A percentile compares a stretch with the other conserved stretches of the same genome.
Conservation (phyloP, 2,113 vertebrate genomes). For the Naja naja region DNA sequence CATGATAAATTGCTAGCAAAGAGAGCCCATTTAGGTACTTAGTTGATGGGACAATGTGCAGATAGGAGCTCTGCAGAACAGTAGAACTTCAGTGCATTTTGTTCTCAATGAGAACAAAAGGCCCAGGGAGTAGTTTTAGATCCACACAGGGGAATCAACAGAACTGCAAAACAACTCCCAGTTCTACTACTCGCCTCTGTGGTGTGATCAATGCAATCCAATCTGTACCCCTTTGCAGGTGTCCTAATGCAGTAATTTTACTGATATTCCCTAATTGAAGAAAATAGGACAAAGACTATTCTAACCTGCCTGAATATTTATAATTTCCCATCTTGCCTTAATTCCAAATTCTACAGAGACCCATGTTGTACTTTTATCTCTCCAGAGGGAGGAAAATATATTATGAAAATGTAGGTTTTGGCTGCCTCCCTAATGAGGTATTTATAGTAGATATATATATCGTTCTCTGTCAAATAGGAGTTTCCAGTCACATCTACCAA, state of each 20-base stretch:
- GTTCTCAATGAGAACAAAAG: neutral
- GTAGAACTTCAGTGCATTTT: neutral
- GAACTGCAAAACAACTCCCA: neutral
- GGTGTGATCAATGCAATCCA: neutral
- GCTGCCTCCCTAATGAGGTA: neutral
- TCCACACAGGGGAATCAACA: neutral
- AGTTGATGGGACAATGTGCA: neutral
- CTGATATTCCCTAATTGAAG: neutral
- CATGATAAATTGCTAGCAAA: neutral
- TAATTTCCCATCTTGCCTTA: neutral
- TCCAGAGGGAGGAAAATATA: neutral
- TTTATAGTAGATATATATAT: neutral
- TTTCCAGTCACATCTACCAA: neutral
- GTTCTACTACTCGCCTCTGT: neutral
- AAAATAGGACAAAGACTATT: neutral
- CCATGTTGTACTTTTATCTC: neutral
- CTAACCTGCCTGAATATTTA: neutral
- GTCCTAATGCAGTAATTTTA: neutral
- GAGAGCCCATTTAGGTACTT: neutral
- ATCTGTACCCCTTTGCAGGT: neutral
- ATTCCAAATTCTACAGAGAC: neutral
- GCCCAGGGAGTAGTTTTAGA: neutral
- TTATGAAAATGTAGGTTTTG: conserved; percentile 1
- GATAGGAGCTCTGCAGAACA: neutral
- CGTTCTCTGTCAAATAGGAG: neutral